These are phyloP conservation scores for Acanthacorydalis orientalis DNA, from an alignment of 2,888 invertebrate genomes.

Conservation along the genomic window DNA sequence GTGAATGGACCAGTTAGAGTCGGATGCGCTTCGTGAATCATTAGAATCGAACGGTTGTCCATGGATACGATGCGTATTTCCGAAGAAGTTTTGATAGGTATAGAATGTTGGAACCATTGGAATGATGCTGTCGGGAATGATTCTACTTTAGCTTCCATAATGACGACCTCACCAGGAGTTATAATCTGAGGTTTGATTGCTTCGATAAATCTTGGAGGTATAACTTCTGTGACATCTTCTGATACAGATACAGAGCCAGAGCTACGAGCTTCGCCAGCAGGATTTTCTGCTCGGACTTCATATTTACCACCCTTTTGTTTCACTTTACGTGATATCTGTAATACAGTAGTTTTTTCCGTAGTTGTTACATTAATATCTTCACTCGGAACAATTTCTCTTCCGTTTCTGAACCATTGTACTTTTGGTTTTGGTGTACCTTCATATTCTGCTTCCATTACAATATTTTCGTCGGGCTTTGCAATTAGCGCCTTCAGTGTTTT, in stretches of 20 bases:
- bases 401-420: constrained; percentile 75
- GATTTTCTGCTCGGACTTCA: constrained; percentile 67
- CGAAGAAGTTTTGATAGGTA: constrained; percentile 50
- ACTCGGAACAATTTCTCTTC: constrained; percentile 49
- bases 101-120: constrained; percentile 69
- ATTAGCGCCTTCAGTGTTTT: constrained; percentile 62
- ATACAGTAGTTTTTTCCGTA: constrained; percentile 42
- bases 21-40: constrained; percentile 52
- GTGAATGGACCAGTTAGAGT: constrained; percentile 63
- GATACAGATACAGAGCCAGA: constrained; percentile 68
- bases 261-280: constrained; percentile 59
- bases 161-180: constrained; percentile 54
- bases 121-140: constrained; percentile 68
- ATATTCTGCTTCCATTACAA: constrained; percentile 53
- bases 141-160: constrained; percentile 60
- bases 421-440: constrained; percentile 53
- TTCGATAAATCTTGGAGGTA: constrained; percentile 56
- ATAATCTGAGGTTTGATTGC: constrained; percentile 53
- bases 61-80: constrained; percentile 55
- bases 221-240: constrained; percentile 39
- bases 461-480: constrained; percentile 48
- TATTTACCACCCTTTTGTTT: constrained; percentile 75
- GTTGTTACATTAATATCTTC: constrained; percentile 41
- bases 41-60: constrained; percentile 62
- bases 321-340: constrained; percentile 47